Evolutionary conservation across 2,888 invertebrate species (phyloP), one percentile per base, ranked within the genome.

Genomic region (Ceratothoa steindachneri): DNA sequence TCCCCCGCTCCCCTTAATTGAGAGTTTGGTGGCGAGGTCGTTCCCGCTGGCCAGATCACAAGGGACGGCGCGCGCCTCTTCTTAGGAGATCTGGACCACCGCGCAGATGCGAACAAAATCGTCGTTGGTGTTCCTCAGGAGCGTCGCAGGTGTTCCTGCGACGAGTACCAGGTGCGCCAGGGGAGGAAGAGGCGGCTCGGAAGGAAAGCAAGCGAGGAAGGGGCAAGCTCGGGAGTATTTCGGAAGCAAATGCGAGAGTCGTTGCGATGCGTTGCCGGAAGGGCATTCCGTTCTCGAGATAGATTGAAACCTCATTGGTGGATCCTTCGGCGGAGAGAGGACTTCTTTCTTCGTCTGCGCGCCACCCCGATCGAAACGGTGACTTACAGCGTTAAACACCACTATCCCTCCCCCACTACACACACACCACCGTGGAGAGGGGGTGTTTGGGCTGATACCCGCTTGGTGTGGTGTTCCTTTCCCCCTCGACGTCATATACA

Each of bases 81-180:
- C 60, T 24, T 60, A 60, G 60, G 60, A 60, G 60, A 60, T 60
- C 60, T 60, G 60, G 60, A 60, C 60, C 60, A 60, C 60, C 60
- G 60, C 60, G 24, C 60, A 60, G 60, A 60, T 60, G 60, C 60
- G 19, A 60, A 60, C 60, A 60, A 60, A 60, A 60, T 60, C 60
- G 19, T 60, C 60, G 60, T 60, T 60, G 60, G 60, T 60, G 60
- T 60, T 60, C 60, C 60, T 1, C 27, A 60, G 60, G 60, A 60
- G 27, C 60, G 27, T 60, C 60, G 60, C 60, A 60, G 60, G 60
- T 60, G 60, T 60, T 60, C 60, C 60, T 60, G n/a, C n/a, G 27
- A 60, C n/a, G 60, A 60, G 60, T 12, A 60, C n/a, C 60, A 60
- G 60, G 60, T 60, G 60, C 27, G 27, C 19, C 12, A 60, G 60